Evolutionary conservation across 2,113 vertebrate species (phyloP).

Genomic region (Caranx melampygus): DNA sequence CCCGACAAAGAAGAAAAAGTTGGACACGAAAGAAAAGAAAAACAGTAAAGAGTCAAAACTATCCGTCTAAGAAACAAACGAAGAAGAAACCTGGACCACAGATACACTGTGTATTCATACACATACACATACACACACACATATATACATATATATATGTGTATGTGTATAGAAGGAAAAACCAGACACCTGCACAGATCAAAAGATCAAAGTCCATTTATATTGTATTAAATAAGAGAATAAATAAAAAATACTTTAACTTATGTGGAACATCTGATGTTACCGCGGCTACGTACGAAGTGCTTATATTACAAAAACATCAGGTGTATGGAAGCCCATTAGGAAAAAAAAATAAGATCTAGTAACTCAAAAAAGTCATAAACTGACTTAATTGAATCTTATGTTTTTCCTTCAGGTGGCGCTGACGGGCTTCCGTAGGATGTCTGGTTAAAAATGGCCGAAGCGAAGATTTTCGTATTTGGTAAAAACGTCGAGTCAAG

Average conservation of each 20-base stretch:
- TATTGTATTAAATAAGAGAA: constrained; percentile 74
- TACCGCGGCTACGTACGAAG: constrained; percentile 62
- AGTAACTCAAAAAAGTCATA: too few species aligned
- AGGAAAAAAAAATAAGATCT: too few species aligned
- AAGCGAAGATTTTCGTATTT: constrained; percentile 55
- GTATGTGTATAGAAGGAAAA: constrained; percentile 46
- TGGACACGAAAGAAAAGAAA: constrained; percentile 51
- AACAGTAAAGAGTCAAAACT: constrained; percentile 17
- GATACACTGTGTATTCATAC: not conserved
- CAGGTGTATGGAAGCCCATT: too few species aligned
- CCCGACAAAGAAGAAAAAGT: constrained; percentile 35
- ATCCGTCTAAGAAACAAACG: constrained; percentile 18
- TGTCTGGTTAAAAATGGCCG: constrained; percentile 32
- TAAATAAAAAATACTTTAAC: constrained; percentile 77
- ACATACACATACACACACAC: too few species aligned
- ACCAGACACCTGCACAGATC: constrained; percentile 41
- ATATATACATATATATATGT: too few species aligned
- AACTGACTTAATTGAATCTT: too few species aligned
- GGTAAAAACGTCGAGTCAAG: constrained; percentile 31
- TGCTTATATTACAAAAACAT: constrained; percentile 55
- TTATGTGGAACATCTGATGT: constrained; percentile 57
- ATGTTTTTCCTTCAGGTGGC: too few species aligned
- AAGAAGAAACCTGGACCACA: constrained; percentile 41
- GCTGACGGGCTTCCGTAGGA: not conserved
- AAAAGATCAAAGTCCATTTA: constrained; percentile 53